Percentiles rank a stretch among this genome's conserved stretches.
Conservation (phyloP, 2,888 invertebrate species). For the Cephus pygmeus region DNA sequence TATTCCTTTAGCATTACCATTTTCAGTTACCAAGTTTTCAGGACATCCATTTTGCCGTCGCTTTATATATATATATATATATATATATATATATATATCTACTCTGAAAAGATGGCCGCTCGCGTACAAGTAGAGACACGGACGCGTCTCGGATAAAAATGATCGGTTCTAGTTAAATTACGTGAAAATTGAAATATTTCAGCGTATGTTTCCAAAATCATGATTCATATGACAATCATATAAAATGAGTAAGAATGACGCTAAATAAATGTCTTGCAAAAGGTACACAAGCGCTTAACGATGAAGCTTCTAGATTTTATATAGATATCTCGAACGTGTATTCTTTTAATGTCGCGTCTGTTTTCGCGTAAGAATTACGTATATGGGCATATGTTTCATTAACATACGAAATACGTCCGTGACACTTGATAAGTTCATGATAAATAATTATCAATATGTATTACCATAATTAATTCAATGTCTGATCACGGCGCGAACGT, state of each 20-base stretch:
- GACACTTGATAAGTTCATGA: neutral
- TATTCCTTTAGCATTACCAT: neutral
- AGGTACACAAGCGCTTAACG: neutral
- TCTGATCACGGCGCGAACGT: neutral
- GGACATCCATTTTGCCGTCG: neutral
- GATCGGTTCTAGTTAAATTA: neutral
- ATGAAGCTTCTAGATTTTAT: neutral
- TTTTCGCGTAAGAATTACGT: neutral
- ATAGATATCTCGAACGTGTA: neutral
- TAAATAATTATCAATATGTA: neutral
- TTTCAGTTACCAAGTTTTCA: neutral
- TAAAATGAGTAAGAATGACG: neutral
- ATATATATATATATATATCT: neutral
- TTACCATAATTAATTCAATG: neutral
- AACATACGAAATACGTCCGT: neutral
- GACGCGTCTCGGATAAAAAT: neutral
- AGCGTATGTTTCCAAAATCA: neutral
- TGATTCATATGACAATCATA: neutral
- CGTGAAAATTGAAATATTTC: neutral
- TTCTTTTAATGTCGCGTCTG: neutral
- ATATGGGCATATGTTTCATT: neutral
- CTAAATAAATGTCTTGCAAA: neutral
- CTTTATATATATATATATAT: neutral
- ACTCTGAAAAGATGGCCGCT: neutral
- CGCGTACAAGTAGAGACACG: neutral